Evolutionary conservation across 2,888 invertebrate genomes (phyloP).

Genomic region (Ichneumon xanthorius): DNA sequence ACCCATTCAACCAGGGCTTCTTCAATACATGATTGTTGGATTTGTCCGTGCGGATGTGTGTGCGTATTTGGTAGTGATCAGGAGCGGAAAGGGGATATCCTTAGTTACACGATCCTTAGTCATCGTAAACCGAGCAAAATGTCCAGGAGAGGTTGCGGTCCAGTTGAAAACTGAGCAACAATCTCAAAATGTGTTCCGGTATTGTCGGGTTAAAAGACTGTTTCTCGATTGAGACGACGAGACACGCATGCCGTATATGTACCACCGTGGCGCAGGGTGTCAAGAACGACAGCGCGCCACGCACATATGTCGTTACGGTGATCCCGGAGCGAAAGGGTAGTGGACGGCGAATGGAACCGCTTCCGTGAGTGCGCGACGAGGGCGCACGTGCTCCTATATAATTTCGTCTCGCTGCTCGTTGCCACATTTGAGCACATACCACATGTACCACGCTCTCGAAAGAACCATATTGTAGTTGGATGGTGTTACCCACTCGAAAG

Average conservation of each 20-base stretch:
- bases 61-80: too few relatives aligned
- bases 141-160: neutral
- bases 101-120: too few relatives aligned
- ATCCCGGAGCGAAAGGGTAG: slow-evolving; percentile 25
- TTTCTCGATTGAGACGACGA: slow-evolving; percentile 42
- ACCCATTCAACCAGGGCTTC: neutral
- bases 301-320: slow-evolving; percentile 59
- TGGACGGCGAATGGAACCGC: slow-evolving; percentile 35
- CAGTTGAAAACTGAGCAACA: neutral
- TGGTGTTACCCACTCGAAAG: slow-evolving; percentile 47
- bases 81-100: too few relatives aligned
- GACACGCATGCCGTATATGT: slow-evolving; percentile 1
- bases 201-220: slow-evolving; percentile 23
- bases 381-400: slow-evolving; percentile 62
- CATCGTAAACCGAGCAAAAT: neutral
- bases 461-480: slow-evolving; percentile 59
- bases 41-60: too few relatives aligned
- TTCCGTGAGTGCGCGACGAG: slow-evolving; percentile 67
- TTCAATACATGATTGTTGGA: neutral
- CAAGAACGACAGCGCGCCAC: slow-evolving; percentile 58
- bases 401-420: slow-evolving; percentile 44
- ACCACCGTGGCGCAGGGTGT: slow-evolving; percentile 34
- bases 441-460: slow-evolving; percentile 27
- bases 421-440: neutral
- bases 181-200: neutral